Percentiles rank a stretch among this genome's conserved stretches.
These are phyloP conservation scores for Aurelia coerulea DNA, from an alignment of 30 jellyfish, hydroid and myxozoan species.

Conservation along the genomic window DNA sequence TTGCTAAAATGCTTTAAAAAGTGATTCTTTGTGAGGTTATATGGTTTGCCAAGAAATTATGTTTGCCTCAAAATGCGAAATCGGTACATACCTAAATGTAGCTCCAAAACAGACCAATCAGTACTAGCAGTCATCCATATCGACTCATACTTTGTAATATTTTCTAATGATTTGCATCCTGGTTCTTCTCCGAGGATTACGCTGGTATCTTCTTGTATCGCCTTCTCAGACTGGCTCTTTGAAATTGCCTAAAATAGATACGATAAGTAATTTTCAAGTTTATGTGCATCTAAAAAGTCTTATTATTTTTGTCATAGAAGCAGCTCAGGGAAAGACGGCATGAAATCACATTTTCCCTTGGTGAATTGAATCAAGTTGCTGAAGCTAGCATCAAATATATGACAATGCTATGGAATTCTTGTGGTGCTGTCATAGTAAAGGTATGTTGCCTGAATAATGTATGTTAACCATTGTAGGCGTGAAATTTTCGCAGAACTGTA, in stretches of 20 bases:
- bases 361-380: too few species aligned
- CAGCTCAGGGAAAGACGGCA: too few species aligned
- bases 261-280: neutral
- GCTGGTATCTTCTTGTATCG: constrained; percentile 91
- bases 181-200: constrained; percentile 95
- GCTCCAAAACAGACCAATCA: constrained; percentile 95
- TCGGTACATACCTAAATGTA: constrained; percentile 80
- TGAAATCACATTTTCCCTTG: too few species aligned
- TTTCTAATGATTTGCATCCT: constrained; percentile 97
- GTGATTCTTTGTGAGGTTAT: neutral
- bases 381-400: too few species aligned
- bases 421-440: too few species aligned
- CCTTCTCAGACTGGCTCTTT: constrained; percentile 58
- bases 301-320: too few species aligned
- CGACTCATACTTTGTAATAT: constrained; percentile 88
- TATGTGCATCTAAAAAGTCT: too few species aligned
- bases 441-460: too few species aligned
- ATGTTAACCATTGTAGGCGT: too few species aligned
- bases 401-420: too few species aligned
- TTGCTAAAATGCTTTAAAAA: neutral
- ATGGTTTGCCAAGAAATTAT: neutral
- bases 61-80: neutral
- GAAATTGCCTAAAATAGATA: constrained; percentile 74
- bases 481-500: too few species aligned
- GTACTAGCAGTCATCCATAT: constrained; percentile 98